Conservation (phyloP, 2,797 vertebrate genomes). For the Dryobates pubescens region DNA sequence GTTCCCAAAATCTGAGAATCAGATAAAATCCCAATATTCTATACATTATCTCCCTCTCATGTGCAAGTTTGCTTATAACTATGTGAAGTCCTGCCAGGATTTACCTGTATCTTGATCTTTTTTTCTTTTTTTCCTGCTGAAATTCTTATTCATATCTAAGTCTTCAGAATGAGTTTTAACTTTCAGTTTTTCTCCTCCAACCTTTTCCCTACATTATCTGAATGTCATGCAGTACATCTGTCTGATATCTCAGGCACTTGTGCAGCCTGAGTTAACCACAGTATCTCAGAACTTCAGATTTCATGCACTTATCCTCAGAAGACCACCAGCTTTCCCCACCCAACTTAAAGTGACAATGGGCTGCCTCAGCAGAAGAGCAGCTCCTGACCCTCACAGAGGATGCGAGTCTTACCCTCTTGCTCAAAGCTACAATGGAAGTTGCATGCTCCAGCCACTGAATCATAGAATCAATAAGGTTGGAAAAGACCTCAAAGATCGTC, state of each 20-base stretch:
- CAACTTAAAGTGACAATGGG: background rate
- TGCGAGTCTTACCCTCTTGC: background rate
- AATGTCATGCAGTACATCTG: background rate
- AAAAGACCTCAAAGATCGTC: too few species aligned
- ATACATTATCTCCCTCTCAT: background rate
- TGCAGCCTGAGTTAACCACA: background rate
- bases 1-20: background rate
- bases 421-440: background rate
- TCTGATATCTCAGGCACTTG: background rate
- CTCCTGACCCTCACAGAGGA: background rate
- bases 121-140: background rate
- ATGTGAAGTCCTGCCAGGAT: background rate
- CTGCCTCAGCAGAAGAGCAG: background rate
- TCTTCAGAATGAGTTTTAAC: conserved; percentile 27
- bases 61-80: conserved; percentile 12
- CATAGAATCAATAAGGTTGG: too few species aligned
- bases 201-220: background rate
- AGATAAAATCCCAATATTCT: background rate
- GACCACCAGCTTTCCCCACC: accelerated
- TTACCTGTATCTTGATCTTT: conserved; percentile 31
- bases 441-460: background rate
- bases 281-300: background rate
- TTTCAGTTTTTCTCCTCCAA: background rate
- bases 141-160: conserved; percentile 17
- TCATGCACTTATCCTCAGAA: background rate